Base-by-base conservation (phyloP, 2,797 vertebrate genomes). In the Pampus argenteus region DNA sequence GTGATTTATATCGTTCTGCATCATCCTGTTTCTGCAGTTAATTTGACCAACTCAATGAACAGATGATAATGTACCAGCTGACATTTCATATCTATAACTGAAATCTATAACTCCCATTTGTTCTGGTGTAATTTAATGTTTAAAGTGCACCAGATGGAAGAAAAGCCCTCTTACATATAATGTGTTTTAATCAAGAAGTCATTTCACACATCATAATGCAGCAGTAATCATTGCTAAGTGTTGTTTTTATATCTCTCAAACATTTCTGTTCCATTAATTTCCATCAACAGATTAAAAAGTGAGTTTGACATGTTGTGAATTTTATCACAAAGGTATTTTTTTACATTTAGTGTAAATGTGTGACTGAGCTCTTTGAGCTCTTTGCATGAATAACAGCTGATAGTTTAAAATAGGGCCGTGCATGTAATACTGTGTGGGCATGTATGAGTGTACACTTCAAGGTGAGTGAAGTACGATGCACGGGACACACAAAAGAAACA, bases 271-370 rank as follows among this genome's bases (percentile, higher is more conserved):
- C 45, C 13, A 25, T 15, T 51, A 23, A 17, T 26, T 49, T 61
- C 29, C 14, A 23, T 44, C 6, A 38, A 20, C 4, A 40, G 29
- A 49, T 18, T 6, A 2, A 64, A 6, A 31, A 20, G 14, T 42
- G 23, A 51, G 20, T 20, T 52, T 23, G 7, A 51, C 45, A n/a
- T 45, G 18, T 50, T 71, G 17, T 5, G 18, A 61, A 55, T 52
- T 44, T 34, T 5, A 38, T 17, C 9, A 54, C 22, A 36, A 31
- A 42, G 29, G 28, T 17, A 13, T 45, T 44, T 44, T 44, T n/a
- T n/a, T n/a, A n/a, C n/a, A n/a, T n/a, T n/a, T 36, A 36, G 13
- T 36, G 34, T 36, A 13, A 11, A 36, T 36, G 34, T 36, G 34
- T 36, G 34, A 36, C 11, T 36, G 34, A 36, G 34, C 34, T 36